Conservation (phyloP, 2,888 invertebrate species). For the Ferdinandea cuprea region DNA sequence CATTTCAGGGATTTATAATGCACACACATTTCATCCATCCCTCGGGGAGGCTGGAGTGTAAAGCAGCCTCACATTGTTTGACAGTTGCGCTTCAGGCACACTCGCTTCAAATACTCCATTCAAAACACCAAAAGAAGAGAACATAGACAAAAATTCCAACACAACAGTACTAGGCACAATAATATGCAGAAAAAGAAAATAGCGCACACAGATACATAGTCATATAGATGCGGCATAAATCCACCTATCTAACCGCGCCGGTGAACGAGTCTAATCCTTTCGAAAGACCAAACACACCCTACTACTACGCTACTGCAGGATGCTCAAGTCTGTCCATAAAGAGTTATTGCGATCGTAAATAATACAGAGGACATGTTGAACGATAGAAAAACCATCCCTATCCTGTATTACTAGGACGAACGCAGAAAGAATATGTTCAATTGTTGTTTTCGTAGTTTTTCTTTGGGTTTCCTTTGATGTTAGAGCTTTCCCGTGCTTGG, state of each 20-base stretch:
- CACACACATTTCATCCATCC: conserved; percentile 46
- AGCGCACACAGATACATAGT: not conserved
- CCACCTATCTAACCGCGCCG: conserved; percentile 27
- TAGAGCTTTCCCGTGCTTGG: conserved; percentile 5
- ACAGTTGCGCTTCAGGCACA: conserved; percentile 60
- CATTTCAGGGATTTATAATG: conserved; percentile 60
- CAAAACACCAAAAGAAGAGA: conserved; percentile 24
- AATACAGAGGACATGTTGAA: conserved; percentile 53
- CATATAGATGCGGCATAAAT: not conserved
- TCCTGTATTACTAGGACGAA: conserved; percentile 4
- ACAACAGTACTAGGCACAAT: conserved; percentile 5
- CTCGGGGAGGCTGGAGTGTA: conserved; percentile 25
- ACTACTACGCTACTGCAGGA: conserved; percentile 5
- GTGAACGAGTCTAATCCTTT: conserved; percentile 31
- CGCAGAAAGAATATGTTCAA: conserved; percentile 4
- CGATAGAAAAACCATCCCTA: conserved; percentile 35
- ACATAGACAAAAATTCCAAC: conserved; percentile 16
- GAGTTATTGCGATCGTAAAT: conserved; percentile 69
- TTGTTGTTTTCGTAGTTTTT: conserved; percentile 28
- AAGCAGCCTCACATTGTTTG: conserved; percentile 55
- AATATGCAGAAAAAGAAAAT: conserved; percentile 16
- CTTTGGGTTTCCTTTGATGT: conserved; percentile 33
- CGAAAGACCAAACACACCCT: conserved; percentile 12
- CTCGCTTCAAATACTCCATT: conserved; percentile 45
- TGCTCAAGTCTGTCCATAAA: conserved; percentile 41